Conservation (phyloP, 2,797 vertebrate species). For the Acipenser oxyrinchus region DNA sequence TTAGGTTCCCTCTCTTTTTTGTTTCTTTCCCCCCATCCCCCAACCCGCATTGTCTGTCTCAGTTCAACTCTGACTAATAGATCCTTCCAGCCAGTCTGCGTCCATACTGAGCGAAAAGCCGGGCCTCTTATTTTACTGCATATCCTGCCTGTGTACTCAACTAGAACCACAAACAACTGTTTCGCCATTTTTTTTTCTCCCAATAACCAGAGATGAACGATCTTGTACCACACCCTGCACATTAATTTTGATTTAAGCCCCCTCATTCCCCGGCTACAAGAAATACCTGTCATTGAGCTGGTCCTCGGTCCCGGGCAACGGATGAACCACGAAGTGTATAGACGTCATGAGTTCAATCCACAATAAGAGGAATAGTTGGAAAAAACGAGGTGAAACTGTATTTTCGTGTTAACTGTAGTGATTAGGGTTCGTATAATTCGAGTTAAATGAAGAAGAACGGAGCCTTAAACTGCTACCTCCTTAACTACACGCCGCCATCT, state of each 20-base stretch:
- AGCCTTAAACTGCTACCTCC: slow-evolving; percentile 58
- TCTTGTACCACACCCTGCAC: not conserved
- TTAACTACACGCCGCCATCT: slow-evolving; percentile 74
- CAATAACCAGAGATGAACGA: slow-evolving; percentile 7
- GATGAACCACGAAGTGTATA: slow-evolving; percentile 97
- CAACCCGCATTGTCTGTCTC: slow-evolving; percentile 81
- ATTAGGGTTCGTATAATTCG: slow-evolving; percentile 45
- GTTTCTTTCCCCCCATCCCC: slow-evolving; percentile 54
- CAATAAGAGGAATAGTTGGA: slow-evolving; percentile 38
- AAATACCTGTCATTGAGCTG: slow-evolving; percentile 97
- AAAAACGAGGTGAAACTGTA: slow-evolving; percentile 30
- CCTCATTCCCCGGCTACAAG: slow-evolving; percentile 27
- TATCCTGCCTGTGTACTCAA: not conserved
- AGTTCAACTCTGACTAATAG: slow-evolving; percentile 58
- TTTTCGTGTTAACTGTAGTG: slow-evolving; percentile 35
- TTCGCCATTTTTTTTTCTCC: slow-evolving; percentile 23
- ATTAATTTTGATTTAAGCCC: slow-evolving; percentile 25
- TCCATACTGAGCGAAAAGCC: slow-evolving; percentile 46
- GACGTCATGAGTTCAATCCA: slow-evolving; percentile 79
- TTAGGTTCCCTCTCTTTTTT: slow-evolving; percentile 43
- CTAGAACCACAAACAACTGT: not conserved
- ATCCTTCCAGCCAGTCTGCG: slow-evolving; percentile 44
- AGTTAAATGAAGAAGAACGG: slow-evolving; percentile 45
- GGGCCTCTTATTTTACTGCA: slow-evolving; percentile 44
- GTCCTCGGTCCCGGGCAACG: slow-evolving; percentile 92